phyloP scores from a whole-genome alignment of 2,113 vertebrate species.

The Tychaedon coryphoeus region DNA sequence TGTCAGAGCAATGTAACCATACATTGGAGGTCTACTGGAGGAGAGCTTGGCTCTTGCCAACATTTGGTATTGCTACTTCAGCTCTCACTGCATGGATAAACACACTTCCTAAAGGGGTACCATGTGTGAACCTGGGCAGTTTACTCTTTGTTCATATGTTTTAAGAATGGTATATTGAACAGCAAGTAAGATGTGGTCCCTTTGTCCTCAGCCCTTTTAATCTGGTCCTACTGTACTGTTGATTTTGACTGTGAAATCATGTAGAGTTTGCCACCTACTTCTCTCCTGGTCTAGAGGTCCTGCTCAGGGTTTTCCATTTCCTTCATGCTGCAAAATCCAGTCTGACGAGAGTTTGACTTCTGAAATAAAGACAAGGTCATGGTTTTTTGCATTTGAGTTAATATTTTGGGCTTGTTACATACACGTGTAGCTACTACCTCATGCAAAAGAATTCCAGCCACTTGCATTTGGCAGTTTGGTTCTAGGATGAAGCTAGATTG shows the following conservation, averaged over 20 bases:
- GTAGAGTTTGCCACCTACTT: neutral
- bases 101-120: fast-evolving
- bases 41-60: neutral
- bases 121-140: fast-evolving
- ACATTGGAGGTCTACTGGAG: neutral
- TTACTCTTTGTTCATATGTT: neutral
- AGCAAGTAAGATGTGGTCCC: neutral
- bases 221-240: neutral
- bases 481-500: neutral
- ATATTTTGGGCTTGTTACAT: neutral
- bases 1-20: neutral
- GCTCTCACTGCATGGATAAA: neutral
- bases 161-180: neutral
- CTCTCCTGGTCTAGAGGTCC: neutral
- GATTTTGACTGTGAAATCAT: neutral
- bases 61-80: neutral
- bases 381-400: neutral
- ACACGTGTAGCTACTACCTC: fast-evolving
- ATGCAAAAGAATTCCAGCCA: neutral
- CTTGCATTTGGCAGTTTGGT: neutral
- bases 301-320: neutral
- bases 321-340: neutral
- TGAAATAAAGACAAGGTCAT: neutral
- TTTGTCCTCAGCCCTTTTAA: neutral
- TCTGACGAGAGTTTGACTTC: neutral